Evolutionary conservation across 2,113 vertebrate genomes (phyloP), one percentile per base, ranked within the genome.

Genomic region (Pipra filicauda): DNA sequence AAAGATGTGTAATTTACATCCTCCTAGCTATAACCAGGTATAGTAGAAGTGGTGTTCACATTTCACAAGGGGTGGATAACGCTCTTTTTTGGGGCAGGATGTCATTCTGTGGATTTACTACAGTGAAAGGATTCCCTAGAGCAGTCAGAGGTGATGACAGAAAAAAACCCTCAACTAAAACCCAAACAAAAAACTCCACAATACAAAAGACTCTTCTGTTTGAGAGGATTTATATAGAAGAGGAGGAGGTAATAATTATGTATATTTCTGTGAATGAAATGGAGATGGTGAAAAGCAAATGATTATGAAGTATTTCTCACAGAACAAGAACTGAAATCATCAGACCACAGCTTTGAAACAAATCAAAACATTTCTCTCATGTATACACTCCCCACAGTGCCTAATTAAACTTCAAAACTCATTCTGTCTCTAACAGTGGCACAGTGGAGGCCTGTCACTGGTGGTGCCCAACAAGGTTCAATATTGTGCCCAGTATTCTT

Each of bases 401-500:
- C 57, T 28, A 77, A 84, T 41, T 76, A 59, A 84, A 80, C 13
- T 48, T 35, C 33, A 91, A 73, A 84, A 57, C 27, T 65, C 35
- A 43, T 44, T 58, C 18, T 58, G 14, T 44, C 27, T 66, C 59
- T 35, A 52, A 15, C 31, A 23, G 33, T 33, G 46, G 9, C 33
- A 37, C 33, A 86, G 27, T 44, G 16, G 18, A 46, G 39, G 4
- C 12, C 9, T 77, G 46, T 22, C 54, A 27, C 44, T 19, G 30
- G 41, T 31, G 17, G 16, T 43, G 10, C 9, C 44, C 83, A 2
- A 5, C 37, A 44, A 6, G 44, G 37, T 15, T 69, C 54, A 59
- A 4, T 12, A 27, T 9, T 37, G 21, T 9, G 8, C 44, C n/a
- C 27, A 41, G 21, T 5, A 0, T 8, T 31, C 0, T 69, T 43